phyloP scores from a whole-genome alignment of 2,113 vertebrate genomes.

The Candoia aspera region DNA sequence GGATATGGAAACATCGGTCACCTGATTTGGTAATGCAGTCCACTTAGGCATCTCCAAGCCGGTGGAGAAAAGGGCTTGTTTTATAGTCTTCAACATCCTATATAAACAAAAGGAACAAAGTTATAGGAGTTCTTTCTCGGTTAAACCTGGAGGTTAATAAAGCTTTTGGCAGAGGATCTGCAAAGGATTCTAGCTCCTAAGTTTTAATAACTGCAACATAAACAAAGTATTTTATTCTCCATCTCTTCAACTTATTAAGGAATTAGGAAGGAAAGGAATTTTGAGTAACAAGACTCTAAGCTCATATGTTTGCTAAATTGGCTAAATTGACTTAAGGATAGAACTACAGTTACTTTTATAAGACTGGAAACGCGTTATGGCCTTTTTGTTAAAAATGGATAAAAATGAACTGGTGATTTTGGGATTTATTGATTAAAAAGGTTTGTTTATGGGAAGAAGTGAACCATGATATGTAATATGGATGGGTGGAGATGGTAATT shows the following conservation, averaged over 20 bases:
- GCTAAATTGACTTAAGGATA: background rate
- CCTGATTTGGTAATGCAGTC: conserved; percentile 67
- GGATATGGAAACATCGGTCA: conserved; percentile 32
- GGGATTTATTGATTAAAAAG: background rate
- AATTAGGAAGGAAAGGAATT: background rate
- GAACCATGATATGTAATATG: background rate
- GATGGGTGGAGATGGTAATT: background rate
- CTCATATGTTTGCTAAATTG: background rate
- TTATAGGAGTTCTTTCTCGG: background rate
- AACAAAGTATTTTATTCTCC: background rate
- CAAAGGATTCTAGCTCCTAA: background rate
- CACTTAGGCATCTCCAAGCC: conserved; percentile 72
- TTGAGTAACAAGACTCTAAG: background rate
- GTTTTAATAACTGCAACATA: background rate
- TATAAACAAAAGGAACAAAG: background rate
- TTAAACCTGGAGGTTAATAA: background rate
- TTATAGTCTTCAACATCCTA: conserved; percentile 76
- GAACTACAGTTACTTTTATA: background rate
- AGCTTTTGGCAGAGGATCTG: background rate
- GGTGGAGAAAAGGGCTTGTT: conserved; percentile 71
- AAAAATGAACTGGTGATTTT: background rate
- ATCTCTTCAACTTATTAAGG: background rate
- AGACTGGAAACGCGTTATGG: background rate
- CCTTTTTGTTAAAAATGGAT: background rate
- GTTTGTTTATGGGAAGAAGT: background rate